These are phyloP conservation scores for Cossypha caffra DNA, from an alignment of 2,797 vertebrate species.

Conservation along the genomic window DNA sequence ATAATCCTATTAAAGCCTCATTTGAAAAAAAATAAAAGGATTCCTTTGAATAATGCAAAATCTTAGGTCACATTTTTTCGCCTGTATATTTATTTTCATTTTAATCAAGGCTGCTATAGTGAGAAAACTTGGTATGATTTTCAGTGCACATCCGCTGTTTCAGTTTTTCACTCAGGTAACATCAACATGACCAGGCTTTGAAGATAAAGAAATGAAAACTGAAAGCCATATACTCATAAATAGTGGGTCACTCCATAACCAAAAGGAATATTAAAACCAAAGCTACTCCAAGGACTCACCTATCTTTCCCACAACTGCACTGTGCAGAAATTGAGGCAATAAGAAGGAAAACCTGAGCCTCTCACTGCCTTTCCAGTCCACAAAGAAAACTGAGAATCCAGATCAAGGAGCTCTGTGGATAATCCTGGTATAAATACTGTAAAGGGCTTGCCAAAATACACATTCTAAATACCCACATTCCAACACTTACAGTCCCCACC, in stretches of 20 bases:
- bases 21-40: background rate
- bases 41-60: background rate
- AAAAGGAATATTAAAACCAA: background rate
- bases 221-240: background rate
- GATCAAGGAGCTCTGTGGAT: background rate
- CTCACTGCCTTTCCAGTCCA: background rate
- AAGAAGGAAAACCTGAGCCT: background rate
- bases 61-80: background rate
- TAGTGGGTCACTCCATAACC: background rate
- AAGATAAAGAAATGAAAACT: background rate
- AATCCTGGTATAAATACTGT: background rate
- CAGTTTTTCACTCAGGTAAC: background rate
- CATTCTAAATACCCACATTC: background rate
- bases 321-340: background rate
- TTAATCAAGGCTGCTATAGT: background rate
- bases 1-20: slow-evolving; percentile 22
- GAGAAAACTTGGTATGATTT: background rate
- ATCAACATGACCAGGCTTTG: background rate
- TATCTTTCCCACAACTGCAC: background rate
- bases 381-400: background rate
- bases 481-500: background rate
- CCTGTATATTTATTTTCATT: slow-evolving; percentile 7
- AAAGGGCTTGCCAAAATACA: background rate
- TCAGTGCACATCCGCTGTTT: background rate
- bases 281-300: background rate